Base-by-base conservation (phyloP, 2,113 vertebrate species). In the Plectropomus leopardus region DNA sequence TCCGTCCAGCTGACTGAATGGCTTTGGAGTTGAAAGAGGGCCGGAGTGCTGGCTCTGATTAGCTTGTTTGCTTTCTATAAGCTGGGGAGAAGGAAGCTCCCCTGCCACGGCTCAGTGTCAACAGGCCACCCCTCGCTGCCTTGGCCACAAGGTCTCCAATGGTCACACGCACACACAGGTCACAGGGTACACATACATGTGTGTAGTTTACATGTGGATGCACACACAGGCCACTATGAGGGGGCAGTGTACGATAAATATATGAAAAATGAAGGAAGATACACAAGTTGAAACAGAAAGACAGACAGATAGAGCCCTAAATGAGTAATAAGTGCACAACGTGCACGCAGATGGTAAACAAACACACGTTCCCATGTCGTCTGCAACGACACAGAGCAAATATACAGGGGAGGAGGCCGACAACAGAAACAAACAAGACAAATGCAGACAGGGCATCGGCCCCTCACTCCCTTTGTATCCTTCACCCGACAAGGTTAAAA, bases 61-160 rank as follows among this genome's bases (percentile, higher is more conserved):
- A 93, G 93, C 71, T 84, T 95, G 93, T 95, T 95, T 95, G 92
- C 88, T 94, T 94, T 92, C 90, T 85, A 85, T 90, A 80, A 72
- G 45, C 79, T 64, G 51, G 82, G 71, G 89, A 92, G 80, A 76
- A 90, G 94, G 94, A 94, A 93, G 92, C 86, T 88, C 86, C 89
- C 93, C 92, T 80, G 78, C 91, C 74, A 86, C 14, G 83, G 44
- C 67, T 86, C 82, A 48, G 82, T 86, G 86, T 91, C 92, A 93
- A 90, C 85, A 88, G 83, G 80, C 85, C 69, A 71, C 86, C 86
- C 44, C 87, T 78, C 28, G 21, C 63, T 70, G 83, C 73, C 47
- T 34, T 17, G 84, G 71, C 55, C 61, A 80, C 73, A 30, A 65
- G 68, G 77, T 79, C 78, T 76, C 53, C 51, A 70, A 1, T 19